phyloP scores from a whole-genome alignment of 2,797 vertebrate species.

The Halcyon chelicuti region DNA sequence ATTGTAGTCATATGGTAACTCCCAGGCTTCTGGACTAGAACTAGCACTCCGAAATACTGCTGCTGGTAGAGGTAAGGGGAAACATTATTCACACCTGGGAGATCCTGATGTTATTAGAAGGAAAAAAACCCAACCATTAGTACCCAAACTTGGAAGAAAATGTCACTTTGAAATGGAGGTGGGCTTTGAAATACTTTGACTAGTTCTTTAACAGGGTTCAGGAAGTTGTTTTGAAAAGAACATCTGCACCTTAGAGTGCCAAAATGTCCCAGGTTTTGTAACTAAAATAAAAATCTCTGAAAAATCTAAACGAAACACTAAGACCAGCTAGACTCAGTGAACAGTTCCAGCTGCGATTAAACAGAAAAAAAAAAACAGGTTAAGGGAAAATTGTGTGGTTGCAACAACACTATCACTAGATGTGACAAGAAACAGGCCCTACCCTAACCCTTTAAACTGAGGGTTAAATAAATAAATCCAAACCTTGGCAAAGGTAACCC shows the following conservation, averaged over 20 bases:
- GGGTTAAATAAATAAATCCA: constrained; percentile 6
- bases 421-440: neutral
- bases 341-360: neutral
- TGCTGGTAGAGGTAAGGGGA: neutral
- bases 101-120: neutral
- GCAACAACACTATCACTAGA: neutral
- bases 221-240: neutral
- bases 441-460: neutral
- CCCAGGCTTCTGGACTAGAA: neutral
- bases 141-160: neutral
- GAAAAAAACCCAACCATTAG: neutral
- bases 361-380: neutral
- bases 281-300: neutral
- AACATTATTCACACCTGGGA: neutral
- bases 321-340: neutral
- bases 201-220: neutral
- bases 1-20: neutral
- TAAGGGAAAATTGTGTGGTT: neutral
- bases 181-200: neutral
- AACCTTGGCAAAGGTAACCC: neutral
- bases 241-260: neutral
- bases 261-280: neutral
- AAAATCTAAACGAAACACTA: neutral
- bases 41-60: neutral
- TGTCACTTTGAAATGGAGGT: neutral